Evolutionary conservation across 1,140 invertebrate species (phyloP).

Genomic region (Plectus sambesii): DNA sequence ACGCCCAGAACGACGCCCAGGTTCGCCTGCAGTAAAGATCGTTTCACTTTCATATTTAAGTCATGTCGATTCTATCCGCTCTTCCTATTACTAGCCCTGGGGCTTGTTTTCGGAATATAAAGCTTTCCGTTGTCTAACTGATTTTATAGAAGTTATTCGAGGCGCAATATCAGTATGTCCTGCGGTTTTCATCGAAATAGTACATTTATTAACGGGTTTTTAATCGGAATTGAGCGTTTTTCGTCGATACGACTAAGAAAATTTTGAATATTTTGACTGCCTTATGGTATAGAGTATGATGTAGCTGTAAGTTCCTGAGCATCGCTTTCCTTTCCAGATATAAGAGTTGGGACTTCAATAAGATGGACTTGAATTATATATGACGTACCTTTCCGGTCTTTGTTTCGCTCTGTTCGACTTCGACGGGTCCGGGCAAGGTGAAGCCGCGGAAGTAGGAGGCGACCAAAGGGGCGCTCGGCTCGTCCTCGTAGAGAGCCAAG

Average conservation of each 20-base stretch:
- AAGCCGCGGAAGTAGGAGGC: slow-evolving; percentile 34
- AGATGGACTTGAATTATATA: neutral
- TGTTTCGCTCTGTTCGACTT: slow-evolving; percentile 35
- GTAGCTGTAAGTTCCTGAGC: neutral
- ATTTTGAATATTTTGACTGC: neutral
- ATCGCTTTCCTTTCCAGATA: neutral
- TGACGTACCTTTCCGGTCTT: slow-evolving; percentile 20
- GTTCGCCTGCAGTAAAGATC: slow-evolving; percentile 33
- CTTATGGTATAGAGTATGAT: neutral
- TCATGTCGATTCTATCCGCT: slow-evolving; percentile 10
- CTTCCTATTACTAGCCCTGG: slow-evolving; percentile 12
- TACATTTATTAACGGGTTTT: too few relatives aligned
- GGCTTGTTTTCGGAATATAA: slow-evolving; percentile 9
- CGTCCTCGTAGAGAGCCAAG: slow-evolving; percentile 41
- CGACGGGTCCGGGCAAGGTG: slow-evolving; percentile 40
- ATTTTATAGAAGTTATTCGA: slow-evolving; percentile 3
- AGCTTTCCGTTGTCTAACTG: slow-evolving; percentile 9
- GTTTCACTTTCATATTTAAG: slow-evolving; percentile 5
- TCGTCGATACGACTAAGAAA: too few relatives aligned
- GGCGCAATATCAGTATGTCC: slow-evolving; percentile 3
- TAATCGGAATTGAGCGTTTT: too few relatives aligned
- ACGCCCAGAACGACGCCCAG: slow-evolving; percentile 94
- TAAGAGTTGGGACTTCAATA: neutral
- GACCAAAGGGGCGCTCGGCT: slow-evolving; percentile 27
- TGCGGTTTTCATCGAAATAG: neutral